Base-by-base conservation (phyloP, 2,797 vertebrate species). In the Salarias fasciatus region DNA sequence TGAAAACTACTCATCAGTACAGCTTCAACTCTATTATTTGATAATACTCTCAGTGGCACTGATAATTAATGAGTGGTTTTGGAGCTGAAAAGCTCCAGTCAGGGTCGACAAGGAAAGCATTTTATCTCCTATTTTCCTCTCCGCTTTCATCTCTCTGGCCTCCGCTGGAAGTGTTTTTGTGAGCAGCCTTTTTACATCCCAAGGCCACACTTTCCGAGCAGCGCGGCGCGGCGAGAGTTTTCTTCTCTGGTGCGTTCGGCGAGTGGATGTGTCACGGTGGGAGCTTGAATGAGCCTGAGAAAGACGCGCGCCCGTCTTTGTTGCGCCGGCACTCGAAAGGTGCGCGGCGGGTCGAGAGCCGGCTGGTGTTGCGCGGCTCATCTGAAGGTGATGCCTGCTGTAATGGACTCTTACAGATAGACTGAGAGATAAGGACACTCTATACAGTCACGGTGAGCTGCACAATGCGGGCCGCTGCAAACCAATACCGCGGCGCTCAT, bases 331-430 rank as follows among this genome's bases (percentile, higher is more conserved):
- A 63, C 79, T 86, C 11, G 14, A 89, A 75, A 86, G 69, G 77
- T 77, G 72, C 13, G 14, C 4, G 30, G 60, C 3, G 54, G 83
- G 70, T 81, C 37, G 53, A 67, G 71, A 73, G 82, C 74, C 46
- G 8, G 72, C 73, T 31, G 74, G 79, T 82, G 80, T 75, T 11
- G 50, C 61, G 6, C 65, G 2, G 77, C 80, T 80, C 80, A 52
- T 85, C 78, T 77, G 69, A 80, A 86, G 86, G 87, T 77, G 84
- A 86, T 64, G 82, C 77, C 72, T 58, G 71, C 72, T 89, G 89
- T 90, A 91, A 92, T 85, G 80, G 87, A 90, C 82, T 86, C 86
- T 88, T 52, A 53, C 76, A 86, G 88, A 89, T 89, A 77, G 84
- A 69, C 66, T 0, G 40, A 0, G 52, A 75, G 90, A 91, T 90